These are phyloP conservation scores for Morpho achilles DNA, from an alignment of 2,888 invertebrate genomes.

Conservation along the genomic window DNA sequence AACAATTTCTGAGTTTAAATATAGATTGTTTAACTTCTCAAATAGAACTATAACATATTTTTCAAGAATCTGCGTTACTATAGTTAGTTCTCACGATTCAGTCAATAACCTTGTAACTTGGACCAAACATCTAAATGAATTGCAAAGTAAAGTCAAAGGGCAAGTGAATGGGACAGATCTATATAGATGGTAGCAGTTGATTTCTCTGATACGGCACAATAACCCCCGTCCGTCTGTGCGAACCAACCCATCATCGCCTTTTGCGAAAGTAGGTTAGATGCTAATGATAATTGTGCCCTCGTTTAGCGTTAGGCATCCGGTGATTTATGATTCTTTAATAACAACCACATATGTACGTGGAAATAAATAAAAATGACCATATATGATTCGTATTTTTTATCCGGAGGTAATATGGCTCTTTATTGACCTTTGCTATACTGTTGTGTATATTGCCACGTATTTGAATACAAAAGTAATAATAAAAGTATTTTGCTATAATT, in stretches of 20 bases:
- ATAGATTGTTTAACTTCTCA: too few relatives aligned
- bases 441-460: too few relatives aligned
- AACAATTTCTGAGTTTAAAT: too few relatives aligned
- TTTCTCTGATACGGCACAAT: constrained; percentile 18
- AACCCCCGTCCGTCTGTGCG: constrained; percentile 10
- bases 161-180: constrained; percentile 64
- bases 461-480: too few relatives aligned
- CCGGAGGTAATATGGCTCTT: too few relatives aligned
- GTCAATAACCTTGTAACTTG: constrained; percentile 7
- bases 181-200: constrained; percentile 29
- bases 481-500: too few relatives aligned
- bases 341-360: too few relatives aligned
- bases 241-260: constrained; percentile 25
- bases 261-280: constrained; percentile 24
- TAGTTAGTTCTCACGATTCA: not conserved
- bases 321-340: not conserved
- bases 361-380: too few relatives aligned
- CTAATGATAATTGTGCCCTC: constrained; percentile 5
- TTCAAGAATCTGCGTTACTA: too few relatives aligned
- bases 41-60: too few relatives aligned
- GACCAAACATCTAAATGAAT: constrained; percentile 18
- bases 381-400: too few relatives aligned
- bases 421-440: too few relatives aligned
- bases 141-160: constrained; percentile 52
- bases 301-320: constrained; percentile 2